Evolutionary conservation across 2,113 vertebrate species (phyloP), one percentile per base, ranked within the genome.

Genomic region (Verasper variegatus): DNA sequence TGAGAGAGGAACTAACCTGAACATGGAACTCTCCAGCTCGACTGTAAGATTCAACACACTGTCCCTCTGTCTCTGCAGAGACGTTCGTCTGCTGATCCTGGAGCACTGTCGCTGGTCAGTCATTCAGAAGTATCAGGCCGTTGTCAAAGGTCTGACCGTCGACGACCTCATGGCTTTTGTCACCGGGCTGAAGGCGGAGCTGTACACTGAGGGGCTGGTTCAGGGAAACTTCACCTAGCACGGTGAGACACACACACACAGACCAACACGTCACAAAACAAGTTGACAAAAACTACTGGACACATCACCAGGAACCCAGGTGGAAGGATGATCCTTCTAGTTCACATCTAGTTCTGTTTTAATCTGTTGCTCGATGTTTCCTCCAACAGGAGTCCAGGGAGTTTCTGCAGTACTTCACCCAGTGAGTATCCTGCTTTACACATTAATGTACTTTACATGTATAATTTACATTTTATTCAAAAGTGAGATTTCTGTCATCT

Each of bases 51-150:
- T 1, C 35, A 37, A 37, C 35, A 0, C 42, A 4, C 42, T 45
- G 12, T 15, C 42, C 13, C 42, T n/a, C 51, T 54, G 20, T n/a
- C 6, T 54, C 20, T 42, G 26, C 2, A 99, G 97, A 89, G 97
- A 99, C 1, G 87, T 98, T 1, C 95, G 97, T 20, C 96, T 99
- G 76, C 89, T 96, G 90, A 95, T 99, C 68, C 89, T 99, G 75
- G 96, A 99, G 58, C 96, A 95, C 35, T 80, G 92, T 5, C 95
- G 97, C n/a, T 99, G 97, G 97, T 99, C 98, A 8, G 95, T 98
- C 90, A 95, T 95, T 1, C 96, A 98, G 81, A 99, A 97, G 91
- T 97, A 98, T 74, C 93, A 92, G 76, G 95, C 95, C 0, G 89
- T 98, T 66, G 94, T 93, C 86, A 94, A 93, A 5, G 96, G 96